Evolutionary conservation across 2,113 vertebrate genomes (phyloP).

Genomic region (Dromas ardeola): DNA sequence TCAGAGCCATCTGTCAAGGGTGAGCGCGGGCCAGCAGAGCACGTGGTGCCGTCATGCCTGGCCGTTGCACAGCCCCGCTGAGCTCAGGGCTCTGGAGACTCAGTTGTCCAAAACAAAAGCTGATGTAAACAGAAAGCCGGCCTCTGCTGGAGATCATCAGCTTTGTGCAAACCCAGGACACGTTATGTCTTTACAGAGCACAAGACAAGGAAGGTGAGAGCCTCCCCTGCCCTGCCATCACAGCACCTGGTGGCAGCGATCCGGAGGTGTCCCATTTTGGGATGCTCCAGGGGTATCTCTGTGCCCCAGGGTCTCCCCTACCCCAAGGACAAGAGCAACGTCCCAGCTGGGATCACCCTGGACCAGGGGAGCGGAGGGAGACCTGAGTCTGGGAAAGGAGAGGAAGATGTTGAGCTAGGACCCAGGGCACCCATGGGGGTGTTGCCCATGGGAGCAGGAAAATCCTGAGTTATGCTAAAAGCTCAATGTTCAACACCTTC

Average conservation of each 20-base stretch:
- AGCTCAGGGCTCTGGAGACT: constrained; percentile 24
- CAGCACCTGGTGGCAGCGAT: accelerated
- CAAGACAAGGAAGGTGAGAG: neutral
- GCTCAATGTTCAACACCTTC: accelerated
- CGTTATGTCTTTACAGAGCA: neutral
- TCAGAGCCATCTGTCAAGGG: neutral
- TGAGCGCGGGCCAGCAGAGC: neutral
- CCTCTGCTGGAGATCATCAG: neutral
- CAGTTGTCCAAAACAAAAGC: constrained; percentile 2
- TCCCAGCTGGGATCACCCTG: neutral
- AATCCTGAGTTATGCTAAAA: neutral
- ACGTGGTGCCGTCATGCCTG: neutral
- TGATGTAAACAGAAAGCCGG: neutral
- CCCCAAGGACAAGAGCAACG: neutral
- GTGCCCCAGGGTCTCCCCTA: neutral
- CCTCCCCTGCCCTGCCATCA: neutral
- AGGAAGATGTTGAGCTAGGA: neutral
- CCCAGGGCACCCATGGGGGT: no score
- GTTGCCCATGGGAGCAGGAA: accelerated
- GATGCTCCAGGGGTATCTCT: neutral
- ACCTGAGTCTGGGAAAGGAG: neutral
- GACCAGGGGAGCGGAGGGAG: neutral
- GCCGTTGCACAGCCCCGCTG: neutral
- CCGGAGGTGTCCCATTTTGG: accelerated
- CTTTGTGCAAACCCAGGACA: neutral